Evolutionary conservation across 2,888 invertebrate genomes (phyloP).

Genomic region (Macrophya alboannulata): DNA sequence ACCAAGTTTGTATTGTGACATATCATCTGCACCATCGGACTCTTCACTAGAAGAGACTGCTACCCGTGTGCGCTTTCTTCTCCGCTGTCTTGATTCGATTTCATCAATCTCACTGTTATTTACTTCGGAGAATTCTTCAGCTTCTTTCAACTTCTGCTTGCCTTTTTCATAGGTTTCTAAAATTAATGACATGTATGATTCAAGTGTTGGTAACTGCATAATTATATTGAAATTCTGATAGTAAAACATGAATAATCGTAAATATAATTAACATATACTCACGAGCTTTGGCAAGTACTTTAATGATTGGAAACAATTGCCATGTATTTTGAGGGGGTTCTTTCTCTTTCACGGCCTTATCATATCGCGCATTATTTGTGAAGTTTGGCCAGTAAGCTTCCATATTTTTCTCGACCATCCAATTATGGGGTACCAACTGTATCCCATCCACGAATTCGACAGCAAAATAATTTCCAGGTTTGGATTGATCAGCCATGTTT

Average conservation of each 20-base stretch:
- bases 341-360: background rate
- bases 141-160: background rate
- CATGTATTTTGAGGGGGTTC: background rate
- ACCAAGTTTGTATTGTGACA: no score
- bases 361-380: background rate
- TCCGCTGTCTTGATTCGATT: background rate
- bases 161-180: background rate
- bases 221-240: background rate
- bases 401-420: background rate
- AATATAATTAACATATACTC: background rate
- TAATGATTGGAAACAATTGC: background rate
- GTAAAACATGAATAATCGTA: background rate
- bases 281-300: background rate
- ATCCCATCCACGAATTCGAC: background rate
- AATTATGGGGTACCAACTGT: background rate
- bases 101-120: background rate
- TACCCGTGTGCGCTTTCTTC: background rate
- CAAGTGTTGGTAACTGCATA: background rate
- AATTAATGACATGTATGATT: background rate
- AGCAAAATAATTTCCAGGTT: background rate
- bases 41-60: no score
- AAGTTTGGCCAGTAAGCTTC: background rate
- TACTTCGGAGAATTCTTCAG: background rate
- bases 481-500: background rate
- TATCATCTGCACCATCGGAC: no score